Percentiles rank a stretch among this genome's conserved stretches.
Conservation (phyloP, 2,888 invertebrate genomes). For the Idaea dimidiata region DNA sequence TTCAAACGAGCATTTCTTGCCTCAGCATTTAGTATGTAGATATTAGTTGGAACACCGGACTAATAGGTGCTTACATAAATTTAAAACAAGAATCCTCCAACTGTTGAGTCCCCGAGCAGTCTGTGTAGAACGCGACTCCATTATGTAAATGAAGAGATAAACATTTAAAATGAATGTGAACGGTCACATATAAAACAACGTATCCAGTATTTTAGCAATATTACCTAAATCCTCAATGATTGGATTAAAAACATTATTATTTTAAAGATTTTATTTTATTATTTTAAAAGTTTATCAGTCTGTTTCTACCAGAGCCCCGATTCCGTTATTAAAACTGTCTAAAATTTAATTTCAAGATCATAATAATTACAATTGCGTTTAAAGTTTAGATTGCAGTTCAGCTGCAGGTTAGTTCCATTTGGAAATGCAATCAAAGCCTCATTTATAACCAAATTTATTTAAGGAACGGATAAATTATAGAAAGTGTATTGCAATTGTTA, state of each 20-base stretch:
- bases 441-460: no score
- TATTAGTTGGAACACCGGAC: slow-evolving; percentile 28
- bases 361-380: no score
- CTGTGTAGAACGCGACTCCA: slow-evolving; percentile 53
- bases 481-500: no score
- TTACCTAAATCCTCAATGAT: background rate
- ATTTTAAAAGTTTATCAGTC: background rate
- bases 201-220: slow-evolving; percentile 47
- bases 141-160: slow-evolving; percentile 74
- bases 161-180: slow-evolving; percentile 68
- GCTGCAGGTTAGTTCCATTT: no score
- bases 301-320: background rate
- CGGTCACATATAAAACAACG: slow-evolving; percentile 49
- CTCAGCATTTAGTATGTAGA: slow-evolving; percentile 13
- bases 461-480: no score
- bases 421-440: no score
- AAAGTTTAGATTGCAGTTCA: no score
- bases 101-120: slow-evolving; percentile 63
- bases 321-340: no score
- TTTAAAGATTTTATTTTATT: background rate
- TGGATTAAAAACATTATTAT: background rate
- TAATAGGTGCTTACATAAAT: slow-evolving; percentile 43
- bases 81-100: slow-evolving; percentile 40
- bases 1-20: slow-evolving; percentile 5
- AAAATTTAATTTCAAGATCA: no score